Evolutionary conservation across 2,113 vertebrate species (phyloP), one percentile per base, ranked within the genome.

Genomic region (Thunnus thynnus): DNA sequence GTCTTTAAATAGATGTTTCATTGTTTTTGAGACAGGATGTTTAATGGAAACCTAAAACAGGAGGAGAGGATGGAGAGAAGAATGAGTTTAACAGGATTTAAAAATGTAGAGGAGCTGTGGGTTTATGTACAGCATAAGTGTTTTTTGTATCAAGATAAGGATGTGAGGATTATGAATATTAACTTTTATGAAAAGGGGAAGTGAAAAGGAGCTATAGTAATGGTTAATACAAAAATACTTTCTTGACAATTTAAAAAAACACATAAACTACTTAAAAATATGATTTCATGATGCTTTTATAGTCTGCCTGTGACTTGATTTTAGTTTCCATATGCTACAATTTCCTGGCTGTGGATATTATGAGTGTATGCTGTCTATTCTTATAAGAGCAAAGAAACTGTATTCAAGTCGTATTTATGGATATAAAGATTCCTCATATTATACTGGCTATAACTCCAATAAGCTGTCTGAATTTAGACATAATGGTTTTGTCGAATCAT

Each of bases 401-500:
- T 22, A 63, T 65, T 46, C 30, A 69, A 41, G 30, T 55, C 27
- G 44, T 73, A 70, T 80, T 80, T 83, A 64, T 76, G 51, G 68
- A 78, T 72, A 44, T 72, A 79, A 86, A 81, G 69, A 80, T 69
- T 82, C 63, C 52, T 82, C 57, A 56, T 60, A 61, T 72, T 85
- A 64, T 78, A 73, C 66, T 25, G 20, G 47, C 72, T 67, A 25
- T 68, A 90, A 77, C 76, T 77, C 82, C 85, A 85, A 88, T 81
- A 82, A 72, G 72, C 72, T 61, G 73, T 82, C 84, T 84, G 46
- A 84, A 78, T 90, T 90, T 86, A 84, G 79, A 89, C 85, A 78
- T 84, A 81, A 92, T 82, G 83, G 88, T 90, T 93, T 88, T 92
- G 89, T 88, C 75, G 57, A 93, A 90, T 93, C 92, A 92, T 92